Evolutionary conservation across 2,113 vertebrate species (phyloP), one percentile per base, ranked within the genome.

Genomic region (Dasyurus viverrinus): DNA sequence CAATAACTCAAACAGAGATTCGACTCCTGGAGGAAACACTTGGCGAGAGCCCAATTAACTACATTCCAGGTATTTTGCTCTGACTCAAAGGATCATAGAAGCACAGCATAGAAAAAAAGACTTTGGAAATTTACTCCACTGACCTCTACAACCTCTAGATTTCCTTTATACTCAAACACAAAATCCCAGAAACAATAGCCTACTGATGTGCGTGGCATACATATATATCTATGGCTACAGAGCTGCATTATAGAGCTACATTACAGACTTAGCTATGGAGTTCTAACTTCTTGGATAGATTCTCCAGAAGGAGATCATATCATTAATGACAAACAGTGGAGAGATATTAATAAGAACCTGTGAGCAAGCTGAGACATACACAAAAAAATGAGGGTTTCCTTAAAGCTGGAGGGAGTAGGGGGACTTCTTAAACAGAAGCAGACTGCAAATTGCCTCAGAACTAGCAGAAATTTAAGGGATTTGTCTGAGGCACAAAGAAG

Each of bases 1-100:
- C 89, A 50, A 27, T 50, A 52, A 90, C 89, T 90, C 89, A 90
- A 96, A 96, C 92, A 93, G 76, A 10, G 92, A 95, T 94, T 96
- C 97, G 96, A 92, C 30, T 89, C 89, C 68, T 93, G 57, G 96
- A 96, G 96, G 92, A 95, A 97, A 96, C 97, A 96, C 91, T 55
- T 94, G 46, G 84, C 68, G 48, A 93, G 27, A 92, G 24, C 48
- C 68, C 68, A 84, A 84, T 84, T 84, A 42, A 42, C 36, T 22
- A 84, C 68, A n/a, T 84, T 84, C 14, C 53, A 91, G 96, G 30
- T 97, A 94, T 97, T 96, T 97, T 60, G 96, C 95, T 95, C 47
- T 16, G 93, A 93, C 91, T 95, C 96, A 92, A 96, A 97, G 97
- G 55, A 95, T 96, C 0, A 0, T 54, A 89, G 84, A 96, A 97